Conservation (phyloP, 2,888 invertebrate species). For the Oscheius sp. region DNA sequence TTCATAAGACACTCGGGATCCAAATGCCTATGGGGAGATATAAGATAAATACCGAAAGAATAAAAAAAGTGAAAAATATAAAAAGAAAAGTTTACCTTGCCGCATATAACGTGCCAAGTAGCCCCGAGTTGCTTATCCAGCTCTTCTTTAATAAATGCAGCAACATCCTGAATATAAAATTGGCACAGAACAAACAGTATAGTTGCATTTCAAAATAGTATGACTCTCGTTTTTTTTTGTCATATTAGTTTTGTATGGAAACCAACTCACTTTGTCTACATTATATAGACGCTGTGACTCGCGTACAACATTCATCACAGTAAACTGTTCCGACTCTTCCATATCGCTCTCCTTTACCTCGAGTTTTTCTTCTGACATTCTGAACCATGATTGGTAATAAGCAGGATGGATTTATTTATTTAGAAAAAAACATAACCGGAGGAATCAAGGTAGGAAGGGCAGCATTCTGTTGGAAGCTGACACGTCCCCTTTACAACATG, state of each 20-base stretch:
- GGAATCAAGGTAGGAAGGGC: neutral
- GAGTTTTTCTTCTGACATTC: conserved; percentile 47
- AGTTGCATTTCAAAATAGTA: neutral
- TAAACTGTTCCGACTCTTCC: conserved; percentile 49
- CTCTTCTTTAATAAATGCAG: conserved; percentile 58
- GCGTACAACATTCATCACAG: conserved; percentile 47
- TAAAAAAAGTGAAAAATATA: conserved; percentile 55
- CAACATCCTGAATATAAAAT: conserved; percentile 47
- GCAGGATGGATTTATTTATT: neutral
- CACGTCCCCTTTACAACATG: conserved; percentile 22
- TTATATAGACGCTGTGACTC: conserved; percentile 55
- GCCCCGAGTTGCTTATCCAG: conserved; percentile 56
- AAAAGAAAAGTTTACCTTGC: conserved; percentile 48
- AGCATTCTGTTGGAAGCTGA: conserved; percentile 22
- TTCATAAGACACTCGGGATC: conserved; percentile 57
- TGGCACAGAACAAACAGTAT: neutral
- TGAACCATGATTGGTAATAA: neutral
- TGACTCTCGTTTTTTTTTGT: neutral
- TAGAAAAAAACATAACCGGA: neutral
- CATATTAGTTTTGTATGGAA: no score
- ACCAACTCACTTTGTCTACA: conserved; percentile 45
- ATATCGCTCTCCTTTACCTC: conserved; percentile 57
- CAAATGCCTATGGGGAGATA: conserved; percentile 57
- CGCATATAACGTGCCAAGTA: conserved; percentile 59
- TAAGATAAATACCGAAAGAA: no score